phyloP scores from a whole-genome alignment of 2,113 vertebrate species.

The Axis porcinus region DNA sequence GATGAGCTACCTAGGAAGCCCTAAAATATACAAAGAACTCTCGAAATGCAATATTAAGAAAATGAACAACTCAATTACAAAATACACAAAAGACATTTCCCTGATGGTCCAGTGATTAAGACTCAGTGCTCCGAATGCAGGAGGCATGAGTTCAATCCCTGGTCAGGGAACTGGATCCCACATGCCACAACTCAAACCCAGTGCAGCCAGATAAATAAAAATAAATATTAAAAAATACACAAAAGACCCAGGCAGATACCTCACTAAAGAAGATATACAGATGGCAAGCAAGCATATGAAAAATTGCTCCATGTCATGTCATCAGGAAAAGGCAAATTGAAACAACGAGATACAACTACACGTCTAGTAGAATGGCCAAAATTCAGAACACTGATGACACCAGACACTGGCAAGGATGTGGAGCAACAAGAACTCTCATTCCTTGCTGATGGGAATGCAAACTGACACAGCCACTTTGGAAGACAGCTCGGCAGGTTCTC shows the following conservation, averaged over 20 bases:
- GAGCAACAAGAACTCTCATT: background rate
- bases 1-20: background rate
- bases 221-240: background rate
- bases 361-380: background rate
- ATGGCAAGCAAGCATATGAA: background rate
- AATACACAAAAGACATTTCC: background rate
- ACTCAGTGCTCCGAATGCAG: rapidly evolving
- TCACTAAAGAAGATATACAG: background rate
- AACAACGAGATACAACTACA: background rate
- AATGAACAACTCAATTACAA: background rate
- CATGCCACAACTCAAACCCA: background rate
- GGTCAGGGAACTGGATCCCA: background rate
- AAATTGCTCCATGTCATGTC: background rate
- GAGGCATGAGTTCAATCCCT: background rate
- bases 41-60: background rate
- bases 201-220: background rate
- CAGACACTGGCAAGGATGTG: background rate
- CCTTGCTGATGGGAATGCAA: background rate
- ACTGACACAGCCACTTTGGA: background rate
- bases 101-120: background rate
- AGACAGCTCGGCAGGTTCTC: background rate
- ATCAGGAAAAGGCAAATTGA: background rate
- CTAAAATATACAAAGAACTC: background rate
- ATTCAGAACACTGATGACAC: background rate
- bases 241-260: background rate